These are phyloP conservation scores for Drosophila rufa DNA, from an alignment of 1,140 invertebrate species.

Conservation along the genomic window DNA sequence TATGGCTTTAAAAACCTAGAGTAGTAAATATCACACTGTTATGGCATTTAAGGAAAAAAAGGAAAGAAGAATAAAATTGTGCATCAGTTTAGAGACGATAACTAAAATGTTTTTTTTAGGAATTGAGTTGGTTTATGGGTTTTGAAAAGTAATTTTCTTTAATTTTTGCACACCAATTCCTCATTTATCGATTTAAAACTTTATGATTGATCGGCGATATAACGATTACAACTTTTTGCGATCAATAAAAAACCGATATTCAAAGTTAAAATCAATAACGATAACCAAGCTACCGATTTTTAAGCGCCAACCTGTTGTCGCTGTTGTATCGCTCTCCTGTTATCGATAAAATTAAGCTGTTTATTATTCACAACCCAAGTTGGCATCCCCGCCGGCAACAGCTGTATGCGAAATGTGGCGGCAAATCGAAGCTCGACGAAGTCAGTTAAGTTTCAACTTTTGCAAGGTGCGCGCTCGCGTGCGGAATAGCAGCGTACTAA, in stretches of 20 bases:
- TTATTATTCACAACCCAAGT: neutral
- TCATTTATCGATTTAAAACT: no score
- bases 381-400: slow-evolving; percentile 8
- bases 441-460: slow-evolving; percentile 43
- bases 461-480: slow-evolving; percentile 41
- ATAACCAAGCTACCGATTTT: neutral
- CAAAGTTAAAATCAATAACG: neutral
- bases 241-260: neutral
- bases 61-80: slow-evolving; percentile 25
- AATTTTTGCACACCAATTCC: no score
- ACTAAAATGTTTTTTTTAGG: neutral
- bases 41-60: slow-evolving; percentile 18
- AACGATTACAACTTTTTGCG: no score
- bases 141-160: neutral
- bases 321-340: neutral
- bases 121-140: no score
- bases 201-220: no score
- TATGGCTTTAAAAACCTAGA: slow-evolving; percentile 61
- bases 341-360: neutral
- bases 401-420: slow-evolving; percentile 42
- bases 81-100: slow-evolving; percentile 28
- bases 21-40: slow-evolving; percentile 58
- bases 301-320: neutral
- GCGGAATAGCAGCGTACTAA: slow-evolving; percentile 11
- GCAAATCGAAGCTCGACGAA: slow-evolving; percentile 19